A percentile compares a stretch with the other conserved stretches of the same genome.
phyloP scores from a whole-genome alignment of 35 echinoderm and acorn worm species.

The Eucidaris tribuloides region DNA sequence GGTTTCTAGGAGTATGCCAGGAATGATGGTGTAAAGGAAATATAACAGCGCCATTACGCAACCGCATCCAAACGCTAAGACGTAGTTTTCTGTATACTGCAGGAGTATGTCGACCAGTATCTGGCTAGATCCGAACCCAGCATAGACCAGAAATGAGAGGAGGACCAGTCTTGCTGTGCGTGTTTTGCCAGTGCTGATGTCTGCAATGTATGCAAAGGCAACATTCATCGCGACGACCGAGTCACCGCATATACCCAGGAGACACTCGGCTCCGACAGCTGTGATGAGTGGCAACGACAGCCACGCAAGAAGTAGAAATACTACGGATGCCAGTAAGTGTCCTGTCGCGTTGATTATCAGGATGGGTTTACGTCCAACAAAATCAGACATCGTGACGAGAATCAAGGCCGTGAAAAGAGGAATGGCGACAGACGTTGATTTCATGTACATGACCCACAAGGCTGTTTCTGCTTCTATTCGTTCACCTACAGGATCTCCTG shows the following conservation, averaged over 20 bases:
- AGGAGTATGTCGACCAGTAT: conserved; percentile 10
- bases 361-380: conserved; percentile 43
- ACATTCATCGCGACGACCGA: background rate
- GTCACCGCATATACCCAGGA: conserved; percentile 35
- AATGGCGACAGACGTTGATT: conserved; percentile 28
- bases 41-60: conserved; percentile 17
- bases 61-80: background rate
- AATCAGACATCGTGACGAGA: conserved; percentile 26
- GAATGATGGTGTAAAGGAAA: conserved; percentile 16
- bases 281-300: conserved; percentile 4
- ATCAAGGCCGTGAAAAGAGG: conserved; percentile 22
- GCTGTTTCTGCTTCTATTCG: conserved; percentile 49
- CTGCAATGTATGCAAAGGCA: conserved; percentile 29
- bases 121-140: conserved; percentile 38
- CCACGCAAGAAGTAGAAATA: conserved; percentile 27
- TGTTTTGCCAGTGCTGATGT: conserved; percentile 4
- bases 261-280: conserved; percentile 9
- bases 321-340: conserved; percentile 9
- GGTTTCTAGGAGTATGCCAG: conserved; percentile 16
- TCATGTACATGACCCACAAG: conserved; percentile 58
- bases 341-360: conserved; percentile 31
- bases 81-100: conserved; percentile 23
- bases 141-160: background rate
- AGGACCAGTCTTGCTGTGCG: conserved; percentile 1
- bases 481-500: background rate